Conservation (phyloP, 2,113 vertebrate species). For the Ameiurus melas region DNA sequence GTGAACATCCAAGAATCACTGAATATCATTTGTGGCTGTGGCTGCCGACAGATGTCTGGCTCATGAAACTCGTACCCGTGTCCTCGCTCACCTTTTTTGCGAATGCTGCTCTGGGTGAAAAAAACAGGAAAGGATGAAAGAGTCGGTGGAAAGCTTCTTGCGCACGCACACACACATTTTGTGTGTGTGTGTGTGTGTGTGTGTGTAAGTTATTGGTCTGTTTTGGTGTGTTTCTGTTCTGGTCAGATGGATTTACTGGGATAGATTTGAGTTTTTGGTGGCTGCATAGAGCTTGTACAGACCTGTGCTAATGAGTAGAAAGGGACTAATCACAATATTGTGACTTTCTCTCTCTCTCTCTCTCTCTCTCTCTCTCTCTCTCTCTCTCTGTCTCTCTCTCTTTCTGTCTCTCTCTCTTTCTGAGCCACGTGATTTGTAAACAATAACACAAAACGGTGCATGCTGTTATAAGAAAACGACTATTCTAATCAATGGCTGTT, state of each 20-base stretch:
- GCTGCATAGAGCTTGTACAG: not conserved
- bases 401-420: not conserved
- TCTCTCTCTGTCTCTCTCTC: not conserved
- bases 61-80: not conserved
- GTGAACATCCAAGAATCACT: slow-evolving; percentile 14
- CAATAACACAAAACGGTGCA: not conserved
- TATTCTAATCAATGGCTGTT: not conserved
- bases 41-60: not conserved
- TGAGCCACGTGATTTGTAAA: not conserved
- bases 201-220: too few relatives aligned
- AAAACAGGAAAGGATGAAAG: not conserved
- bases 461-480: not conserved
- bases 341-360: not conserved
- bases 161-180: not conserved
- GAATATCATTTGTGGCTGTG: slow-evolving; percentile 12
- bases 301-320: not conserved
- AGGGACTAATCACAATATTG: not conserved
- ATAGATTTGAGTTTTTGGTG: not conserved
- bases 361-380: not conserved
- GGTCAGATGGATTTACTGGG: not conserved
- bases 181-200: too few relatives aligned
- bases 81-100: slow-evolving; percentile 16
- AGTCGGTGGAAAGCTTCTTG: not conserved
- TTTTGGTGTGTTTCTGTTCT: not conserved
- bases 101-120: slow-evolving; percentile 2